Evolutionary conservation across 2,113 vertebrate genomes (phyloP).

Genomic region (Furnarius figulus): DNA sequence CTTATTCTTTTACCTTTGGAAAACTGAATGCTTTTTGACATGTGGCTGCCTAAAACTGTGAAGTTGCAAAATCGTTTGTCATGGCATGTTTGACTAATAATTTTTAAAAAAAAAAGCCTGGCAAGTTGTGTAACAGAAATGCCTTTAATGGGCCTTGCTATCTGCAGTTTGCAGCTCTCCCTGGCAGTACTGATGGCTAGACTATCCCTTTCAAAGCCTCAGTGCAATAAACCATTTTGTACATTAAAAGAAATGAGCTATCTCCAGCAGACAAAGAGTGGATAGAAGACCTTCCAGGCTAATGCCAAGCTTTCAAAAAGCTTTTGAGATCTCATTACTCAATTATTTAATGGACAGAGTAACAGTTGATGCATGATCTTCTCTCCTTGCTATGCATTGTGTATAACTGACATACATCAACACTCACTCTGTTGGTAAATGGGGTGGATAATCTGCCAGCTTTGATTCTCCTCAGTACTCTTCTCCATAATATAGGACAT

Average conservation of each 20-base stretch:
- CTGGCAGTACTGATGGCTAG: not conserved
- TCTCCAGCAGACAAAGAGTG: not conserved
- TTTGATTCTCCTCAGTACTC: not conserved
- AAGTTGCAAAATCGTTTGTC: not conserved
- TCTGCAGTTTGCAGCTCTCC: slow-evolving; percentile 2
- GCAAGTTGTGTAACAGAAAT: not conserved
- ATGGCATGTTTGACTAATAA: not conserved
- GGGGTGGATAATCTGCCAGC: not conserved
- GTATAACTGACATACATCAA: not conserved
- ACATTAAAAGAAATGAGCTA: slow-evolving; percentile 2
- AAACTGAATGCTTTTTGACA: not conserved
- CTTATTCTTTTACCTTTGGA: not conserved
- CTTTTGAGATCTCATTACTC: slow-evolving; percentile 25
- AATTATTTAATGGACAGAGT: not conserved
- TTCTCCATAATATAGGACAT: not conserved
- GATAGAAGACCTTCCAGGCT: not conserved
- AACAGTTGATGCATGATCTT: not conserved
- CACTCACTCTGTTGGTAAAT: not conserved
- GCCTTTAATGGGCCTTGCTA: not conserved
- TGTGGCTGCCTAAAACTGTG: not conserved
- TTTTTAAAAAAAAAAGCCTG: not conserved
- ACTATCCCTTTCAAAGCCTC: not conserved
- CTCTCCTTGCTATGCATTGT: not conserved
- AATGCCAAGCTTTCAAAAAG: not conserved
- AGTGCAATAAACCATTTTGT: not conserved